phyloP scores from a whole-genome alignment of 2,797 vertebrate genomes.

The Phoxinus dragarum region DNA sequence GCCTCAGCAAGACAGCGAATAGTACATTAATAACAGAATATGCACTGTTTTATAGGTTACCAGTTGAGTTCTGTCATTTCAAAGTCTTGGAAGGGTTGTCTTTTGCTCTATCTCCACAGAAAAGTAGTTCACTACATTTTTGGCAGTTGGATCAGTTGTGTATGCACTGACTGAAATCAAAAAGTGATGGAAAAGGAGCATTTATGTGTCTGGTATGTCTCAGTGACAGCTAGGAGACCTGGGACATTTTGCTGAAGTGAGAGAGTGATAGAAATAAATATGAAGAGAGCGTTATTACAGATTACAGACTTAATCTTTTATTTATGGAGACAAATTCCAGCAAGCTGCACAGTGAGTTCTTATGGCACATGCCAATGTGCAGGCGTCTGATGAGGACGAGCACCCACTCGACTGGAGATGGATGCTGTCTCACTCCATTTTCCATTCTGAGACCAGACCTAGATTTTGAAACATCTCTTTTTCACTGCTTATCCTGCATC shows the following conservation, averaged over 20 bases:
- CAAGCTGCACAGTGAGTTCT: constrained; percentile 39
- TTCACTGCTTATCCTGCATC: background rate
- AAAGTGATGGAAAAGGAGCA: constrained; percentile 45
- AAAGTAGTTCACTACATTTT: constrained; percentile 12
- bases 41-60: background rate
- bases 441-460: constrained; percentile 2
- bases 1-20: constrained; percentile 7
- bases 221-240: constrained; percentile 44
- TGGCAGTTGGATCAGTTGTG: constrained; percentile 39
- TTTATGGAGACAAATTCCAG: constrained; percentile 62
- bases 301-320: constrained; percentile 56
- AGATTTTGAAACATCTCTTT: constrained; percentile 37
- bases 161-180: constrained; percentile 39
- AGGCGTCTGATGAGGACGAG: constrained; percentile 29
- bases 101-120: constrained; percentile 25
- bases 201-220: constrained; percentile 46
- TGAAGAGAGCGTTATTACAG: constrained; percentile 39
- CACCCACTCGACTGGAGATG: constrained; percentile 22
- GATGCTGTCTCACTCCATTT: constrained; percentile 37
- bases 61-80: constrained; percentile 24
- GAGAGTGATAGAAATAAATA: constrained; percentile 33
- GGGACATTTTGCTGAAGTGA: constrained; percentile 38
- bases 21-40: background rate
- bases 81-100: background rate
- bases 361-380: constrained; percentile 51